Conservation (phyloP, 2,113 vertebrate species). For the Agapornis roseicollis region DNA sequence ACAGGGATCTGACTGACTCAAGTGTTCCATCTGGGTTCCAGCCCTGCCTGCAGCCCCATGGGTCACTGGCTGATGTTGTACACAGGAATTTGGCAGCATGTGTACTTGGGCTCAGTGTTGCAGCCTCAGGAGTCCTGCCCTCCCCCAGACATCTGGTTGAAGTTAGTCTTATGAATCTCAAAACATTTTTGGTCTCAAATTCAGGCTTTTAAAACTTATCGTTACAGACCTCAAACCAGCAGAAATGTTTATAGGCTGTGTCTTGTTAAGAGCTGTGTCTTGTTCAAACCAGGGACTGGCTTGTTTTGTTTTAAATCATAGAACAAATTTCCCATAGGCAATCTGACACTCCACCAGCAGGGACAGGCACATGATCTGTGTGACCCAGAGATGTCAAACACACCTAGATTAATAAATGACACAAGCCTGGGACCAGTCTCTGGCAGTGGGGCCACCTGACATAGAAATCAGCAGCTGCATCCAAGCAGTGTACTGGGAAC, state of each 20-base stretch:
- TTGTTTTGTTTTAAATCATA: neutral
- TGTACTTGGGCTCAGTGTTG: neutral
- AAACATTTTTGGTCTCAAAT: neutral
- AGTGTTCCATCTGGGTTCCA: neutral
- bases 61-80: neutral
- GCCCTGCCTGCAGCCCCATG: rapidly evolving
- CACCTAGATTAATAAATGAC: neutral
- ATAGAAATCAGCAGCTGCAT: neutral
- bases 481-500: neutral
- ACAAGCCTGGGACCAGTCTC: neutral
- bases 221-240: neutral
- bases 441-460: neutral
- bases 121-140: neutral
- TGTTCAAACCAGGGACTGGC: neutral
- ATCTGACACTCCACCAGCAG: neutral
- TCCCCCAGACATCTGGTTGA: neutral
- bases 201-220: neutral
- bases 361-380: neutral
- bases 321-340: neutral
- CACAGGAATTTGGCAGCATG: neutral
- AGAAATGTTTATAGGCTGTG: neutral
- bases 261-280: neutral
- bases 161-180: neutral
- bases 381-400: neutral
- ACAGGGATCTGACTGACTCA: neutral